A percentile compares a stretch with the other conserved stretches of the same genome.
These are phyloP conservation scores for Chascanopsetta lugubris DNA, from an alignment of 2,113 vertebrate species.

Conservation along the genomic window DNA sequence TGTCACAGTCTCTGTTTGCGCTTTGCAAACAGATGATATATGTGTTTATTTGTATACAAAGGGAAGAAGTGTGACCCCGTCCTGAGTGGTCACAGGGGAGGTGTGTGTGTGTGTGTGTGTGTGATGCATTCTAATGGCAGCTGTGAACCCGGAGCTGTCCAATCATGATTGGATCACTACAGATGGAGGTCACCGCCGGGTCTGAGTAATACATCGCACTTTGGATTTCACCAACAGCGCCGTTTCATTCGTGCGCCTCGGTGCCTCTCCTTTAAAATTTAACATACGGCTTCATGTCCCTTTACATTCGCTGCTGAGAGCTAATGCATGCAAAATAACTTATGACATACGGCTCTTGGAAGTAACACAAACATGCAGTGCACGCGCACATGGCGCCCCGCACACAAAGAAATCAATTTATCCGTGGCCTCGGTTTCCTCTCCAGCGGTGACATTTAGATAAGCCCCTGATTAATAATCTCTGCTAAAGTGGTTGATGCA, in stretches of 20 bases:
- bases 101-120: too few relatives aligned
- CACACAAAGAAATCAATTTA: slow-evolving; percentile 58
- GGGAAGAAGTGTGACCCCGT: not conserved
- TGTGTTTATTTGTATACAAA: not conserved
- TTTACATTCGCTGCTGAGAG: slow-evolving; percentile 15
- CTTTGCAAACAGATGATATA: not conserved
- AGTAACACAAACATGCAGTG: slow-evolving; percentile 21
- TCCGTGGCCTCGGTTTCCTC: slow-evolving; percentile 69
- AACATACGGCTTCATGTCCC: not conserved
- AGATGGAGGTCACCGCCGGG: not conserved
- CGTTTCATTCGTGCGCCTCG: slow-evolving; percentile 63
- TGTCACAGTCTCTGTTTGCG: not conserved
- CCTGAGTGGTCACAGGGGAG: not conserved
- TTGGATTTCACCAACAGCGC: slow-evolving; percentile 41
- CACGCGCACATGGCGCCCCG: not conserved
- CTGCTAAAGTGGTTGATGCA: slow-evolving; percentile 78
- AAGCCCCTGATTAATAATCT: slow-evolving; percentile 81
- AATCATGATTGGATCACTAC: not conserved
- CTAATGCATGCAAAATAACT: slow-evolving; percentile 31
- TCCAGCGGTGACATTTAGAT: slow-evolving; percentile 76
- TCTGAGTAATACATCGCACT: slow-evolving; percentile 28
- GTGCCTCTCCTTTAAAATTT: not conserved
- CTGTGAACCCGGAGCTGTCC: not conserved
- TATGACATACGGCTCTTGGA: slow-evolving; percentile 31
- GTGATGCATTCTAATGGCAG: not conserved